These are phyloP conservation scores for Mimumesa dahlbomi DNA, from an alignment of 2,888 invertebrate species.

Conservation along the genomic window DNA sequence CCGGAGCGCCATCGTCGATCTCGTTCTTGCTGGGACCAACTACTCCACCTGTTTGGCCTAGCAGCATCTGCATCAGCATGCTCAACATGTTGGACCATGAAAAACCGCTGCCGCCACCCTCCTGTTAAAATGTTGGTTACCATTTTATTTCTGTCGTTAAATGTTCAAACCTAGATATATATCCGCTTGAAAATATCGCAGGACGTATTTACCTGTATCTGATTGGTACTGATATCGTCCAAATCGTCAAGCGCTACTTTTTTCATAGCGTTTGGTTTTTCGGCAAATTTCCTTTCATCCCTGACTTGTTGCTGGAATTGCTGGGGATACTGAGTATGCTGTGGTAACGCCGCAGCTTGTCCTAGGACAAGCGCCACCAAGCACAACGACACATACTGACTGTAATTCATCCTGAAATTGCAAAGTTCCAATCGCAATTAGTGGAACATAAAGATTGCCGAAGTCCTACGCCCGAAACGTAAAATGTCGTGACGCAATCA, in stretches of 20 bases:
- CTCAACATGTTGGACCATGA: slow-evolving; percentile 94
- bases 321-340: slow-evolving; percentile 76
- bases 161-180: too few species aligned
- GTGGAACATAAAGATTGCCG: too few species aligned
- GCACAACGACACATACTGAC: slow-evolving; percentile 86
- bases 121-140: too few species aligned
- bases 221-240: slow-evolving; percentile 90
- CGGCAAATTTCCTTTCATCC: slow-evolving; percentile 91
- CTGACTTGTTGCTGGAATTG: slow-evolving; percentile 77
- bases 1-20: slow-evolving; percentile 84
- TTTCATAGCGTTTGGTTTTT: slow-evolving; percentile 93
- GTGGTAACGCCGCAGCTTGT: slow-evolving; percentile 74
- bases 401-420: slow-evolving; percentile 83
- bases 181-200: too few species aligned
- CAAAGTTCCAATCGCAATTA: slow-evolving; percentile 5
- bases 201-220: slow-evolving; percentile 85
- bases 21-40: slow-evolving; percentile 92
- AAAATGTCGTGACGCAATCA: too few species aligned
- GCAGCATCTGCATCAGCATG: slow-evolving; percentile 93
- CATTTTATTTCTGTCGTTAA: too few species aligned
- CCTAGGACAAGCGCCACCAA: slow-evolving; percentile 84
- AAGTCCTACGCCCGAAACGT: too few species aligned
- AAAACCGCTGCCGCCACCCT: slow-evolving; percentile 86
- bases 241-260: slow-evolving; percentile 92
- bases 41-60: slow-evolving; percentile 85